phyloP scores from a whole-genome alignment of 2,113 vertebrate genomes.

The Sinocyclocheilus anshuiensis region DNA sequence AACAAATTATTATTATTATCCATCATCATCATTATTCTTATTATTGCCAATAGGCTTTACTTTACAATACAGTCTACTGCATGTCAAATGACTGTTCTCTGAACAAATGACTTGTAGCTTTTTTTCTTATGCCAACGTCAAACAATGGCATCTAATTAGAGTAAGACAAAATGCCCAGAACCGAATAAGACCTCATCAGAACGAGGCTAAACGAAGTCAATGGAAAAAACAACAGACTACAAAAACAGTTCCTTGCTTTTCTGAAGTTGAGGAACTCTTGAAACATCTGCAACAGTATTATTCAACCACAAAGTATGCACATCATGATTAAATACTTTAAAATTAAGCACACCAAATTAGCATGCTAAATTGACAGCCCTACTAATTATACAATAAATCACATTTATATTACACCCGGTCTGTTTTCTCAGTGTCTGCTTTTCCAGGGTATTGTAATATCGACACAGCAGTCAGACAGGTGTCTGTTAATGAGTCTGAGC shows the following conservation, averaged over 20 bases:
- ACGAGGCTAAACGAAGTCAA: background rate
- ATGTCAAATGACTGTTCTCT: no score
- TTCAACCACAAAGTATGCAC: background rate
- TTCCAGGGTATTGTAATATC: conserved; percentile 2
- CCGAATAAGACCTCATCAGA: background rate
- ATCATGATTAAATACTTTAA: background rate
- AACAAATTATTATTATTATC: no score
- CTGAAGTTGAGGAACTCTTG: background rate
- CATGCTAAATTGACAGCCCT: background rate
- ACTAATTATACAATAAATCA: conserved; percentile 56
- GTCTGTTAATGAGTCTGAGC: conserved; percentile 22
- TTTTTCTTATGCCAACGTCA: background rate
- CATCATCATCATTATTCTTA: no score
- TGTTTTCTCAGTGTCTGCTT: background rate
- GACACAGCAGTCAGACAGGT: background rate
- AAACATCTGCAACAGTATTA: background rate
- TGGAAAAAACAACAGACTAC: background rate
- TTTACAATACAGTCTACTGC: no score
- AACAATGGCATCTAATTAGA: background rate
- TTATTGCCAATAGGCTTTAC: no score
- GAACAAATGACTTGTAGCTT: background rate
- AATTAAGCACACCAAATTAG: conserved; percentile 39
- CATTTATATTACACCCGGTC: background rate
- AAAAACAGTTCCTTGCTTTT: background rate
- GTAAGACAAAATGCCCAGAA: background rate